Evolutionary conservation across 1,140 invertebrate genomes (phyloP).

Genomic region (Ceratosolen fusciceps): DNA sequence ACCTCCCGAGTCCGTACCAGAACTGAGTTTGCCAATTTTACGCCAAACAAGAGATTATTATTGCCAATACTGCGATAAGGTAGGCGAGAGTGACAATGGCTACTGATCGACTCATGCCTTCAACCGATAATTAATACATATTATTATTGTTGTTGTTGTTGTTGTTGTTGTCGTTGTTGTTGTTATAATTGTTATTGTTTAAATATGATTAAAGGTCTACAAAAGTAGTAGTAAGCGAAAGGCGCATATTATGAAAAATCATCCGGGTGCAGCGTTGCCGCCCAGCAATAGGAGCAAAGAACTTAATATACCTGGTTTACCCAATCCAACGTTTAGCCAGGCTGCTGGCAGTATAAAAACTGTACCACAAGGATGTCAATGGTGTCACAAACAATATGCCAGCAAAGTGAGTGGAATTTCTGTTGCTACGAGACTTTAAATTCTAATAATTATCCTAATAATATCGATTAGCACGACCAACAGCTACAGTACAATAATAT

Average conservation of each 20-base stretch:
- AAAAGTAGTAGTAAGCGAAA: conserved; percentile 90
- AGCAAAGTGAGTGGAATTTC: conserved; percentile 76
- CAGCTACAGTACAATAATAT: too few species aligned
- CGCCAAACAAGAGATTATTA: conserved; percentile 86
- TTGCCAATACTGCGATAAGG: conserved; percentile 89
- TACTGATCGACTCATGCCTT: background rate
- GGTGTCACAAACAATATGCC: conserved; percentile 90
- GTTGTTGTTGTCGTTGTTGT: too few species aligned
- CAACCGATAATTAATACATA: background rate
- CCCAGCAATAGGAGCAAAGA: conserved; percentile 74
- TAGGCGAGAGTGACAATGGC: conserved; percentile 52
- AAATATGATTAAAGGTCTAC: too few species aligned
- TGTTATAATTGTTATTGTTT: too few species aligned
- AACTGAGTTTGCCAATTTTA: conserved; percentile 86
- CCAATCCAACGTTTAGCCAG: conserved; percentile 78
- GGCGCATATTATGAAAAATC: conserved; percentile 87
- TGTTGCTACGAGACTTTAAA: too few species aligned
- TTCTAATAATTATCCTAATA: too few species aligned
- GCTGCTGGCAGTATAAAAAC: conserved; percentile 82
- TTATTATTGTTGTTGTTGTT: conserved; percentile 6
- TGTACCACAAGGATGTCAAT: conserved; percentile 82
- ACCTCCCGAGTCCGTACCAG: conserved; percentile 81
- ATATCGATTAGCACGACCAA: too few species aligned
- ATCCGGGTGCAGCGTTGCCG: conserved; percentile 83
- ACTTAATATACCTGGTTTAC: conserved; percentile 69